Base-by-base conservation (phyloP, 2,888 invertebrate genomes). In the Drosophila paucipuncta region DNA sequence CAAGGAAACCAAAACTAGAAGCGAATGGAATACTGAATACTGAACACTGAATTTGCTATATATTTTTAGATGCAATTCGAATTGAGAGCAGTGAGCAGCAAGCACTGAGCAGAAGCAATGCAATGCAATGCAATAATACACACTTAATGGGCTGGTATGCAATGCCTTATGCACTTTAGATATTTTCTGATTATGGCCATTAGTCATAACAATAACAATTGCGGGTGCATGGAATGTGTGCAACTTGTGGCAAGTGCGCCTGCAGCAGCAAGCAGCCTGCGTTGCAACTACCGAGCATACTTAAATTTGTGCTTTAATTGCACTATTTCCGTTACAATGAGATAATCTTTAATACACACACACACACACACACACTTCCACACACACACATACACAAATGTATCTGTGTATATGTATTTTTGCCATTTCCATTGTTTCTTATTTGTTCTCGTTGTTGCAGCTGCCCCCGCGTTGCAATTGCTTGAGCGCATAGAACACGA, bases 251-350 rank as follows among this genome's bases (percentile, higher is more conserved):
- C 68, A 60, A 81, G 55, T 68, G 65, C 55, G 41, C 35, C 25
- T 37, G 69, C 49, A 67, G 52, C 47, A 65, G 65, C 67, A 62
- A 52, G 9, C 4, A 35, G 35, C 35, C 13, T 35, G n/a, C 53
- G 28, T 49, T 49, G 54, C 63, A 64, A 55, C 47, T 47, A 59
- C 43, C n/a, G 41, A 53, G 67, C 71, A 77, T 76, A 76, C 83
- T 84, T 72, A 85, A 88, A 85, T 83, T 78, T 83, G 78, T 83
- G 89, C 82, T 89, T 92, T 88, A 92, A 89, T 91, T 92, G 91
- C 90, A 84, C 85, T 71, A 89, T 89, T 92, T 91, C 92, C 91
- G 91, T 77, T 85, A 82, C 84, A 85, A 87, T 90, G 89, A 92
- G 91, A 91, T 91, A 91, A 91, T 85, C 78, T 78, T 71, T 66